phyloP scores from a whole-genome alignment of 2,888 invertebrate species.

The Caradrina kadenii region DNA sequence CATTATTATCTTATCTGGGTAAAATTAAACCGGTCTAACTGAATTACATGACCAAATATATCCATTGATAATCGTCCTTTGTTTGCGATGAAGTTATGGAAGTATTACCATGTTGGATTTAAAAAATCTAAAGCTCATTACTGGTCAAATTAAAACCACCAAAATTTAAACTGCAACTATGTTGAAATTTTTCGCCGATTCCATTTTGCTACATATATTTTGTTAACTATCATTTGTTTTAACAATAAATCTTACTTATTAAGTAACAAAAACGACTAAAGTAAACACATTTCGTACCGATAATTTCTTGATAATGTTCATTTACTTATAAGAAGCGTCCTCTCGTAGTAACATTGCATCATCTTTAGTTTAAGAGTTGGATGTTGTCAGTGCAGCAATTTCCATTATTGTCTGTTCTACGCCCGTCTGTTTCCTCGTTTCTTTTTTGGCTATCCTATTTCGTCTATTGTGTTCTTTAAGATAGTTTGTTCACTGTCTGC shows the following conservation, averaged over 20 bases:
- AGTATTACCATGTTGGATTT: constrained; percentile 13
- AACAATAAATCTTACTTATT: neutral
- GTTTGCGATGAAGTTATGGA: constrained; percentile 16
- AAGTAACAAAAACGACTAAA: neutral
- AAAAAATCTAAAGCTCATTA: neutral
- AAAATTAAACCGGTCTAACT: constrained; percentile 82
- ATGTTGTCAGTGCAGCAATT: constrained; percentile 23
- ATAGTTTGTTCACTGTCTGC: neutral
- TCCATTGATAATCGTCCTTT: constrained; percentile 67
- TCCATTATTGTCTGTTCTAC: constrained; percentile 19
- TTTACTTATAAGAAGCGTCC: constrained; percentile 11
- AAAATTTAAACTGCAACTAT: neutral
- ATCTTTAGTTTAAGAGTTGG: constrained; percentile 59
- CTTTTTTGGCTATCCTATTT: constrained; percentile 13
- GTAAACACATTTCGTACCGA: constrained; percentile 12
- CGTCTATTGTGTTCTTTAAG: constrained; percentile 6
- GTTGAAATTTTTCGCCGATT: neutral
- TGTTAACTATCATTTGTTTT: neutral
- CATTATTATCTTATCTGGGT: constrained; percentile 82
- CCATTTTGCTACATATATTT: neutral
- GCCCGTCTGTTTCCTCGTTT: constrained; percentile 16
- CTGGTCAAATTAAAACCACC: neutral
- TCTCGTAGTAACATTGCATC: constrained; percentile 38
- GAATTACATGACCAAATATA: constrained; percentile 82
- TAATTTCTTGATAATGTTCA: constrained; percentile 13